Conservation (phyloP, 2,113 vertebrate genomes). For the Pelvicachromis taeniatus region DNA sequence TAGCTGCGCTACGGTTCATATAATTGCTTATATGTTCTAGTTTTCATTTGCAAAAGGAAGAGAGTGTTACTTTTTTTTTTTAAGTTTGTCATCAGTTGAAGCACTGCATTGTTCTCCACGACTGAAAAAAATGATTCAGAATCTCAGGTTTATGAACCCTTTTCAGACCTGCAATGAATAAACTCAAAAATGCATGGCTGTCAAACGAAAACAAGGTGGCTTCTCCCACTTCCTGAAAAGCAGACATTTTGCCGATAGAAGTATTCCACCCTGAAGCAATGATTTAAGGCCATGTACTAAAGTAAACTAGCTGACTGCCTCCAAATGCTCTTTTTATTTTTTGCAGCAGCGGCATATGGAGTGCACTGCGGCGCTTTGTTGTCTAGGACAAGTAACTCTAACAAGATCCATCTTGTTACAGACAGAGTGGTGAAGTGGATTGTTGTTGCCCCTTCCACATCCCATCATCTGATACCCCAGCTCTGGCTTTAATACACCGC, state of each 20-base stretch:
- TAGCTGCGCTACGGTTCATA: neutral
- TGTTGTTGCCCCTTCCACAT: constrained; percentile 21
- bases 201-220: constrained; percentile 13
- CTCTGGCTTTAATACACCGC: neutral
- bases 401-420: constrained; percentile 54
- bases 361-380: constrained; percentile 22
- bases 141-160: neutral
- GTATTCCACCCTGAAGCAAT: constrained; percentile 6
- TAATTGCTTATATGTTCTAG: neutral
- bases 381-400: constrained; percentile 32
- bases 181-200: constrained; percentile 3
- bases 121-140: neutral
- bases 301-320: neutral
- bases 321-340: neutral
- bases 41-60: neutral
- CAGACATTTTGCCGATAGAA: neutral
- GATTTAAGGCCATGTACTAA: constrained; percentile 6
- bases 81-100: neutral
- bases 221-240: neutral
- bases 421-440: constrained; percentile 26
- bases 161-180: neutral
- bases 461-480: constrained; percentile 35
- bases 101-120: neutral
- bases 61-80: neutral
- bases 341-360: neutral